Conservation (phyloP, 2,888 invertebrate species). For the Eupithecia subfuscata region DNA sequence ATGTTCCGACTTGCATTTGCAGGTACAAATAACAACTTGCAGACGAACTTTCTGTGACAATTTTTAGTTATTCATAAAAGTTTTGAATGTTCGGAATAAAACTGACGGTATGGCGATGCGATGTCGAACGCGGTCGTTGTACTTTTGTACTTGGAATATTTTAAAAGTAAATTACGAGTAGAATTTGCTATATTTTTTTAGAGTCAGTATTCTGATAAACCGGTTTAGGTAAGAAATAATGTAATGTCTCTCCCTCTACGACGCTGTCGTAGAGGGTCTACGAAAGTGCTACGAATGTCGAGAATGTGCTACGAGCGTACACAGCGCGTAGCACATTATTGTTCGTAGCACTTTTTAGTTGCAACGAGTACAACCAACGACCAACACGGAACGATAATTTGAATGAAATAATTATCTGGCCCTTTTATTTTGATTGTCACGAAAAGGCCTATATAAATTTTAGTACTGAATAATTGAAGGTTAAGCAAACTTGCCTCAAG, state of each 20-base stretch:
- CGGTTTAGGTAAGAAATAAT: neutral
- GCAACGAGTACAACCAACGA: neutral
- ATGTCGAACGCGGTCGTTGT: neutral
- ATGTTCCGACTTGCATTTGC: constrained; percentile 13
- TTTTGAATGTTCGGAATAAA: constrained; percentile 12
- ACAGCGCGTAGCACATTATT: neutral
- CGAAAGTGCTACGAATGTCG: constrained; percentile 1
- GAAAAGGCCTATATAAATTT: neutral
- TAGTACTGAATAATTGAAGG: neutral
- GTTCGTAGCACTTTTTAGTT: neutral
- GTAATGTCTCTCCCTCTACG: no score
- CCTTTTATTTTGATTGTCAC: no score
- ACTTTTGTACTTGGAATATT: constrained; percentile 4
- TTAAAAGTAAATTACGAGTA: neutral
- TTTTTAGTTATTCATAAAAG: constrained; percentile 18
- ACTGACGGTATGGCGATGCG: constrained; percentile 1
- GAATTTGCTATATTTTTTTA: neutral
- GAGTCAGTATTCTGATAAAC: neutral
- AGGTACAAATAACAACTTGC: constrained; percentile 16
- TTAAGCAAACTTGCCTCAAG: no score
- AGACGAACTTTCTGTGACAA: constrained; percentile 15
- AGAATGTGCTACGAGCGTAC: neutral
- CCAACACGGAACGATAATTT: neutral
- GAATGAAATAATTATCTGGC: neutral
- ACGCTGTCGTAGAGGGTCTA: neutral